These are phyloP conservation scores for Perccottus glenii DNA, from an alignment of 2,113 vertebrate genomes.

Conservation along the genomic window DNA sequence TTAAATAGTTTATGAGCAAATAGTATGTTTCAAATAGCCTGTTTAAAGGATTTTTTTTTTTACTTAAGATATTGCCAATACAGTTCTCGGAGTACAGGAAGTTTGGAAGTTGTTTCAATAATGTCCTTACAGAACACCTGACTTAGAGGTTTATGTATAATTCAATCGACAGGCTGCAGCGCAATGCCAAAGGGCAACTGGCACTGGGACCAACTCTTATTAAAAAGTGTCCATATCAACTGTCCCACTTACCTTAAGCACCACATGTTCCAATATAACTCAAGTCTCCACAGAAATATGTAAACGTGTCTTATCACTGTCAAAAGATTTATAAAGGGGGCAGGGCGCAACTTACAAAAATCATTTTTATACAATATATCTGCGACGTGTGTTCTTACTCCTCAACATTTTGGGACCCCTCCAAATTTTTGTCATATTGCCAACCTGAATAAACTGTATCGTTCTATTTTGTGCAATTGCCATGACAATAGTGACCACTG, in stretches of 20 bases:
- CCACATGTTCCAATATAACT: background rate
- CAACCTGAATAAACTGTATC: background rate
- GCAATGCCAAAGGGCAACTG: background rate
- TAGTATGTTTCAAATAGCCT: no score
- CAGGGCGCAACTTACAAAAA: background rate
- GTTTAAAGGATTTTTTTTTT: no score
- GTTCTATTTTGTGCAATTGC: slow-evolving; percentile 7
- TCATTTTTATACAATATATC: no score
- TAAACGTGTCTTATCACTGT: background rate
- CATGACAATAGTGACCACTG: slow-evolving; percentile 49
- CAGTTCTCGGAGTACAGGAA: background rate
- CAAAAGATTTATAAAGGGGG: background rate
- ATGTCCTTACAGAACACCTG: background rate
- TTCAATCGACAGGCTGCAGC: slow-evolving; percentile 2
- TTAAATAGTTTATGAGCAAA: no score
- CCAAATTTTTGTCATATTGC: no score
- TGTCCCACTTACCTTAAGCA: slow-evolving; percentile 9
- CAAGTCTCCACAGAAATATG: background rate
- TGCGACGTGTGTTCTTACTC: no score
- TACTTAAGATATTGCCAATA: no score
- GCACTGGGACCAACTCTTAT: slow-evolving; percentile 4
- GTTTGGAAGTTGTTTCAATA: background rate
- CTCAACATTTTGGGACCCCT: no score
- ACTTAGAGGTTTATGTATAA: background rate
- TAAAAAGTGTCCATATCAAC: slow-evolving; percentile 8